Evolutionary conservation across 2,113 vertebrate species (phyloP), one percentile per base, ranked within the genome.

Genomic region (Nerophis lumbriciformis): DNA sequence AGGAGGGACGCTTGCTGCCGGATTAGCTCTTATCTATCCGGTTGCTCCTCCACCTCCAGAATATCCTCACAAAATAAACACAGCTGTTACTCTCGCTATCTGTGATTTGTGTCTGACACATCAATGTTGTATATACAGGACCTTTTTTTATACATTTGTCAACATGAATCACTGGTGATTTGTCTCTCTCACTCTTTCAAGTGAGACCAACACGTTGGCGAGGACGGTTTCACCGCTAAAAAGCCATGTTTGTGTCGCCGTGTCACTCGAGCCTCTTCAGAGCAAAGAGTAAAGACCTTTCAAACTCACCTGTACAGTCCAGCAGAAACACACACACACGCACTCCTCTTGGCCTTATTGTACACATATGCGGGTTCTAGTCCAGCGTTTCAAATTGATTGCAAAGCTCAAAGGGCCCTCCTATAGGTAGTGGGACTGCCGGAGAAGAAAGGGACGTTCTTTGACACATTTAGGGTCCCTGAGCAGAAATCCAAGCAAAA

Each of bases 341-440:
- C 83, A 73, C 85, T 77, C 78, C 80, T 86, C 76, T 83, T 82
- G 76, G 87, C 85, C 84, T 88, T 85, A 88, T 66, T 88, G 84
- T 87, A 86, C 48, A 82, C 82, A 85, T 55, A 71, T 77, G n/a
- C 2, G 54, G 79, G 59, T 66, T 60, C 65, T 37, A 21, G 42
- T 65, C 59, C 49, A 62, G 63, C 48, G 14, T 78, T 80, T 10
- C 55, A 16, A 56, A 59, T 51, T 60, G 53, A 62, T 63, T 47
- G 62, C 39, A 19, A 63, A 68, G 68, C 65, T 53, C 55, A 38
- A 10, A 53, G 58, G 9, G 55, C 2, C 39, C 55, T 38, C 51
- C 50, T 42, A 51, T 71, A 63, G 66, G 58, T 68, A 55, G 45
- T 53, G 39, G 67, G n/a, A 57, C 19, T 35, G 73, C 73, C 52